Conservation (phyloP, 2,888 invertebrate species). For the Macaria liturata region DNA sequence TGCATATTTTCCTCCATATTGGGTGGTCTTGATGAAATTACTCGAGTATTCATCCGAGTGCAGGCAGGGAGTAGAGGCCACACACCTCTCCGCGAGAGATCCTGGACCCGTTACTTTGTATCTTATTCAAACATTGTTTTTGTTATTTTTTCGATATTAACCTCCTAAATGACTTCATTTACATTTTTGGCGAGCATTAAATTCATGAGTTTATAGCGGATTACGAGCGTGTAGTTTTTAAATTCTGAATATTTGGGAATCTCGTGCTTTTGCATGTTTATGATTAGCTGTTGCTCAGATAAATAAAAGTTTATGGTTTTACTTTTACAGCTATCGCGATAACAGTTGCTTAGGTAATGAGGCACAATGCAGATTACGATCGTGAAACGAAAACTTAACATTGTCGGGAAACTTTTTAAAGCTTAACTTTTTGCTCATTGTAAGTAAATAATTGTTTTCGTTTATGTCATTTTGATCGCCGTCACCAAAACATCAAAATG, state of each 20-base stretch:
- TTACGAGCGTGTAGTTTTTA: conserved; percentile 30
- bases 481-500: background rate
- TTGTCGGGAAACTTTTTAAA: conserved; percentile 1
- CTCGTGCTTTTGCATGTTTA: conserved; percentile 16
- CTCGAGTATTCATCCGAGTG: conserved; percentile 32
- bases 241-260: conserved; percentile 15
- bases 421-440: background rate
- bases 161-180: conserved; percentile 52
- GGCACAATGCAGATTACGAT: background rate
- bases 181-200: conserved; percentile 46
- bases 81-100: conserved; percentile 46
- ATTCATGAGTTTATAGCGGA: conserved; percentile 49
- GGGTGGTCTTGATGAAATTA: conserved; percentile 47
- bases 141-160: conserved; percentile 44
- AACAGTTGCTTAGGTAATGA: conserved; percentile 5
- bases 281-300: conserved; percentile 6
- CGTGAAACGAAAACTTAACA: conserved; percentile 1
- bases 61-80: conserved; percentile 34
- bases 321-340: conserved; percentile 5
- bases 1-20: conserved; percentile 32
- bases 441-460: background rate
- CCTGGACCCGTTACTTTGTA: conserved; percentile 45
- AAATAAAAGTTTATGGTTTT: conserved; percentile 6
- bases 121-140: conserved; percentile 45
- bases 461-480: background rate